Percentiles rank a stretch among this genome's conserved stretches.
Conservation (phyloP, 1,140 invertebrate genomes). For the Charaxes varanes region DNA sequence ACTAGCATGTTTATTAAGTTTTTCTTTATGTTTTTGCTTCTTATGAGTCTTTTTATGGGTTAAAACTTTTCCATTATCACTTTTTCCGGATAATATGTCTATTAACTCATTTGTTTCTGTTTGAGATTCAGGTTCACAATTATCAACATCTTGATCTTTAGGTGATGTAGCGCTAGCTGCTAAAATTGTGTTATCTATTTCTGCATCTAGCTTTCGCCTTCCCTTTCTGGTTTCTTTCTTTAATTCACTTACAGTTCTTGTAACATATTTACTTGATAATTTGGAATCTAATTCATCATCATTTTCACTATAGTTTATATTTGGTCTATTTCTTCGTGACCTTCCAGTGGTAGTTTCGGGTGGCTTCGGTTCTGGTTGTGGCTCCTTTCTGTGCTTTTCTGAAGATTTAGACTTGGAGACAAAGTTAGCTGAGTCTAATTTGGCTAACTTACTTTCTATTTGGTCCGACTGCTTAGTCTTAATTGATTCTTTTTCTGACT, state of each 20-base stretch:
- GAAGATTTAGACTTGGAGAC: slow-evolving; percentile 37
- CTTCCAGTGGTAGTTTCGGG: slow-evolving; percentile 52
- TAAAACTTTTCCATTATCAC: slow-evolving; percentile 28
- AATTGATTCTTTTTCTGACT: slow-evolving; percentile 34
- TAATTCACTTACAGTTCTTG: slow-evolving; percentile 55
- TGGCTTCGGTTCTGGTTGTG: slow-evolving; percentile 56
- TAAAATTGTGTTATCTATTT: slow-evolving; percentile 16
- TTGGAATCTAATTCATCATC: slow-evolving; percentile 61
- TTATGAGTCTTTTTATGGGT: slow-evolving; percentile 46
- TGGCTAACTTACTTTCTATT: slow-evolving; percentile 56
- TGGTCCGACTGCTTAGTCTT: slow-evolving; percentile 42
- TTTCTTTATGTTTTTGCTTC: slow-evolving; percentile 45
- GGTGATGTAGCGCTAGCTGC: slow-evolving; percentile 18
- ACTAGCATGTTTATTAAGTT: slow-evolving; percentile 41
- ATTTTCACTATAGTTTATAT: slow-evolving; percentile 73
- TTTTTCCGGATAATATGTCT: slow-evolving; percentile 42
- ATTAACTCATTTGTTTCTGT: slow-evolving; percentile 51
- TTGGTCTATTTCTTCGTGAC: slow-evolving; percentile 66
- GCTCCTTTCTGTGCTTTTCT: slow-evolving; percentile 48
- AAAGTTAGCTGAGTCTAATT: slow-evolving; percentile 45
- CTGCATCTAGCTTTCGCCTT: slow-evolving; percentile 44
- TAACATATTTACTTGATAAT: slow-evolving; percentile 36
- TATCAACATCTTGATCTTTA: slow-evolving; percentile 30
- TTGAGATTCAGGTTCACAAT: slow-evolving; percentile 38
- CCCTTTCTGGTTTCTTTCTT: slow-evolving; percentile 55